Evolutionary conservation across 2,113 vertebrate species (phyloP).

Genomic region (Sorex fumeus): DNA sequence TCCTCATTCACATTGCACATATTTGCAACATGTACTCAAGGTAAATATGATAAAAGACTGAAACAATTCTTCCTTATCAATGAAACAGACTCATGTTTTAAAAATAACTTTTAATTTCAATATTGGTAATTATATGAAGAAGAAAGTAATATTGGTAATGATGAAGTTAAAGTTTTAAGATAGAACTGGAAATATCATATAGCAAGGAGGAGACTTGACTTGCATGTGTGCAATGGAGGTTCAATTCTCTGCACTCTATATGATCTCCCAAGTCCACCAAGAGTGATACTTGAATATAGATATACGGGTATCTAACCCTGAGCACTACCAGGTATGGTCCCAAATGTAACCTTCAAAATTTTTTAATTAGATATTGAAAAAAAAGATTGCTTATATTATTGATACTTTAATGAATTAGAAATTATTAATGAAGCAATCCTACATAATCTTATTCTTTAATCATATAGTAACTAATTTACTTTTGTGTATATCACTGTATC

Average conservation of each 20-base stretch:
- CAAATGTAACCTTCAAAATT: no score
- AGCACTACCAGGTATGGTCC: no score
- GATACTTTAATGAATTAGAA: not conserved
- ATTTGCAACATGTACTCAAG: not conserved
- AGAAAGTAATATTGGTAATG: not conserved
- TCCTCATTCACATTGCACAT: no score
- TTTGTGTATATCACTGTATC: no score
- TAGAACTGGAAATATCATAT: no score
- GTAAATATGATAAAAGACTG: not conserved
- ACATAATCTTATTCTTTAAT: not conserved
- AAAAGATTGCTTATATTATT: not conserved
- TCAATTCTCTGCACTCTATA: no score
- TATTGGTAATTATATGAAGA: not conserved
- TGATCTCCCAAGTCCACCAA: no score
- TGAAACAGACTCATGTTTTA: not conserved
- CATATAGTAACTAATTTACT: not conserved
- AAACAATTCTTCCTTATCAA: no score
- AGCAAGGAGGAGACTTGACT: no score
- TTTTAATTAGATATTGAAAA: not conserved
- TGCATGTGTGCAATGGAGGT: no score
- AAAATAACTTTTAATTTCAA: not conserved
- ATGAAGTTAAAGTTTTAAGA: not conserved
- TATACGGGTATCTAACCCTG: no score
- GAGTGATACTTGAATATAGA: no score
- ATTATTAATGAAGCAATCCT: not conserved